phyloP scores from a whole-genome alignment of 2,797 vertebrate species.

The Xenopus petersii region DNA sequence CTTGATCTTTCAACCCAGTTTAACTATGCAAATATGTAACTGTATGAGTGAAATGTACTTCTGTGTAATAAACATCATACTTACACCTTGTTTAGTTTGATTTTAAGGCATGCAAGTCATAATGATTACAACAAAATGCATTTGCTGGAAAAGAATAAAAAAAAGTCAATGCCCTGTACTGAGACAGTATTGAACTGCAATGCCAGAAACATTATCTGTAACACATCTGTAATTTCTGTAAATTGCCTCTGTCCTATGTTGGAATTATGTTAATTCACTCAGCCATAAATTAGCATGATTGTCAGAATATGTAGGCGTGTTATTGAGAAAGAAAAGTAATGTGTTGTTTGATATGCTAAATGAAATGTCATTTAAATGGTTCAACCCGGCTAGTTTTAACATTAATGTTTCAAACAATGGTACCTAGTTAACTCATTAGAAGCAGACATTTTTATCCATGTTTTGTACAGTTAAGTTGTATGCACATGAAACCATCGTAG shows the following conservation, averaged over 20 bases:
- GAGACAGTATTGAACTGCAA: slow-evolving; percentile 3
- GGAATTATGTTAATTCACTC: slow-evolving; percentile 3
- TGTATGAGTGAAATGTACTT: too few relatives aligned
- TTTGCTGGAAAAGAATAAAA: slow-evolving; percentile 8
- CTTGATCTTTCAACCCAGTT: too few relatives aligned
- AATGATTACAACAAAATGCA: not conserved
- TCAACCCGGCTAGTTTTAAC: not conserved
- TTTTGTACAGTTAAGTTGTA: too few relatives aligned
- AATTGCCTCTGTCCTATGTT: not conserved
- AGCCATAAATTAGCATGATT: slow-evolving; percentile 1
- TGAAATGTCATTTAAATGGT: not conserved
- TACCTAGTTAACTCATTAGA: too few relatives aligned
- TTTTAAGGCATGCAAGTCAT: too few relatives aligned
- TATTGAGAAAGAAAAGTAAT: not conserved
- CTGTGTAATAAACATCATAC: too few relatives aligned
- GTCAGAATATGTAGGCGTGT: slow-evolving; percentile 11
- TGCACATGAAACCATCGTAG: too few relatives aligned
- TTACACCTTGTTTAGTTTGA: too few relatives aligned
- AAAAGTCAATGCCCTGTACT: not conserved
- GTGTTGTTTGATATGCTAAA: not conserved
- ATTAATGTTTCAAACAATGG: not conserved
- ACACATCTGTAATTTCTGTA: not conserved
- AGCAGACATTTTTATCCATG: too few relatives aligned
- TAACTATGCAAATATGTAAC: too few relatives aligned
- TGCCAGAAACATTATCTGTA: not conserved